Evolutionary conservation across 2,113 vertebrate species (phyloP).

Genomic region (Trochalopteron elliotii): DNA sequence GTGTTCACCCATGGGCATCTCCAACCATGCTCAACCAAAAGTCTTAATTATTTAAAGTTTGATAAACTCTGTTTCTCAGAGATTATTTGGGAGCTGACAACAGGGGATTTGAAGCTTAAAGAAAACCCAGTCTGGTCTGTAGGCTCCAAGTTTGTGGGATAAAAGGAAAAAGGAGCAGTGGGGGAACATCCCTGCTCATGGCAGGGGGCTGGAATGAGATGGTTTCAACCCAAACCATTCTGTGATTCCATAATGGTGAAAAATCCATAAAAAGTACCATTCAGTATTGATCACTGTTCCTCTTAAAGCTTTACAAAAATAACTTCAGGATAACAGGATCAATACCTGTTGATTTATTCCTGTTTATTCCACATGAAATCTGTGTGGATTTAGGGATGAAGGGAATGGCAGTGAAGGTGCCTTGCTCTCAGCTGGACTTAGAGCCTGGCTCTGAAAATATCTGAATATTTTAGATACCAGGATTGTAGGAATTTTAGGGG

Average conservation of each 20-base stretch:
- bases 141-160: neutral
- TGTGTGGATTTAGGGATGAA: neutral
- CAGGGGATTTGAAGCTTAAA: too few species aligned
- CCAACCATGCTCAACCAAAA: neutral
- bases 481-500: neutral
- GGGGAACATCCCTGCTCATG: neutral
- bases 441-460: neutral
- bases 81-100: neutral
- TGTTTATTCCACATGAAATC: accelerated
- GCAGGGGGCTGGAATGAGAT: neutral
- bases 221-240: neutral
- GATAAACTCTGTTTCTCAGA: neutral
- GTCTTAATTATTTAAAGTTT: neutral
- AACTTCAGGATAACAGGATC: neutral
- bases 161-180: neutral
- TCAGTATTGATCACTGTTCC: neutral
- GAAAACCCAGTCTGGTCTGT: accelerated
- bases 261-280: neutral
- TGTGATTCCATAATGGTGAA: neutral
- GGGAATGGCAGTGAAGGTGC: neutral
- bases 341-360: neutral
- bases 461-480: neutral
- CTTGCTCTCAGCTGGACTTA: neutral
- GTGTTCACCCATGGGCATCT: neutral
- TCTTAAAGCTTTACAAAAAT: neutral